Evolutionary conservation across 30 jellyfish, hydroid and myxozoan species (phyloP).

Genomic region (Hydractinia echinata): DNA sequence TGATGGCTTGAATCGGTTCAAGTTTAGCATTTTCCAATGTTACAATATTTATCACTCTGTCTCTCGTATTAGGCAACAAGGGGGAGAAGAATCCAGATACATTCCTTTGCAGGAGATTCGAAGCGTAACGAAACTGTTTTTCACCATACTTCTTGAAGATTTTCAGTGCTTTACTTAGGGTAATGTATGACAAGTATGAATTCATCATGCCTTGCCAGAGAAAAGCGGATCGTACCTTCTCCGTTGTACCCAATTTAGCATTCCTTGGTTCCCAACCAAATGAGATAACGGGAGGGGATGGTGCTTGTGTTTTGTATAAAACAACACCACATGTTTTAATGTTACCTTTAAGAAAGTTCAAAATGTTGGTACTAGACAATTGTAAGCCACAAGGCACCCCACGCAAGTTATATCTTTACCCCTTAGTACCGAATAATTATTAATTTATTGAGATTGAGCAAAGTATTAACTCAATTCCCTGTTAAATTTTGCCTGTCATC

Average conservation of each 20-base stretch:
- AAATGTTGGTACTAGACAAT: too few species aligned
- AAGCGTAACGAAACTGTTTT: conserved; percentile 16
- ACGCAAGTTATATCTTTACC: too few species aligned
- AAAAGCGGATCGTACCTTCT: conserved; percentile 10
- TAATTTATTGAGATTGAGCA: too few species aligned
- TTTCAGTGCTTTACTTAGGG: conserved; percentile 22
- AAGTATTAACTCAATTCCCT: too few species aligned
- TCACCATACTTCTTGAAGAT: conserved; percentile 37
- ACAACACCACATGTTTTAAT: conserved; percentile 26
- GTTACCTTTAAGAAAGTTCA: neutral
- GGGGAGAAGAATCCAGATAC: neutral
- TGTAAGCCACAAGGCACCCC: too few species aligned
- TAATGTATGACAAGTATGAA: conserved; percentile 30
- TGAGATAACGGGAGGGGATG: conserved; percentile 23
- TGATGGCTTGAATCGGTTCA: conserved; percentile 9
- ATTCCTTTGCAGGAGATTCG: conserved; percentile 4
- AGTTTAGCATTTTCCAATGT: conserved; percentile 12
- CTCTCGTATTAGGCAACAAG: conserved; percentile 1
- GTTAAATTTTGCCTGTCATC: too few species aligned
- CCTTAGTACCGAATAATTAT: too few species aligned
- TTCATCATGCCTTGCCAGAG: conserved; percentile 38
- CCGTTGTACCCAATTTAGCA: neutral
- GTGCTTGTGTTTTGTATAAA: conserved; percentile 17
- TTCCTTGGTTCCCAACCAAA: conserved; percentile 32
- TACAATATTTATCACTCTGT: conserved; percentile 22